Evolutionary conservation across 2,797 vertebrate species (phyloP), one percentile per base, ranked within the genome.

Genomic region (Ambastaia sidthimunki): DNA sequence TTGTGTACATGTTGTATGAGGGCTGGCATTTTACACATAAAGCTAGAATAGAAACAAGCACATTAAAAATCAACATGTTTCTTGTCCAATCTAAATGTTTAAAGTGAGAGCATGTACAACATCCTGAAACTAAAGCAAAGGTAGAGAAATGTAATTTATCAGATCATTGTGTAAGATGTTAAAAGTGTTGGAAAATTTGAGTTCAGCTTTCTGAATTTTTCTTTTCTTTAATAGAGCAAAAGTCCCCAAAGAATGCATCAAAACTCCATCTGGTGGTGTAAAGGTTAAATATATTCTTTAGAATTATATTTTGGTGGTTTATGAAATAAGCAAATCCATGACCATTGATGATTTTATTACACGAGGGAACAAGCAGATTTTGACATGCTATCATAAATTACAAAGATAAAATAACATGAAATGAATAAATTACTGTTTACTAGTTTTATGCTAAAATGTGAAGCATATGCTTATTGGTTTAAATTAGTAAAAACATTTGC

Each of bases 401-500:
- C 57, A 18, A 31, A 31, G 4, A 31, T 31, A 2, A 31, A 31
- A 31, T 31, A 31, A 31, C 4, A n/a, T 31, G 4, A 31, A 31
- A 31, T 31, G 31, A 31, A 31, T 31, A 31, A 31, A 31, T 31
- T 31, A 31, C 31, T 31, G 2, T 31, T 31, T 31, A 31, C 31
- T 31, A 31, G 4, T 31, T 2, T 31, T 31, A 31, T 31, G 31
- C 31, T 31, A 31, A 31, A 80, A 84, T 78, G 70, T 81, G 57
- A 81, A 87, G 89, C 76, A 88, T 78, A 86, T 88, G 62, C 89
- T 80, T 89, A 71, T 31, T 83, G 87, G 88, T 83, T 82, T 48
- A 87, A 86, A 91, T 88, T 84, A 87, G 84, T 86, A 87, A 85
- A 85, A 86, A 87, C 84, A 80, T 84, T 73, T 89, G 88, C 90